Evolutionary conservation across 2,797 vertebrate species (phyloP), one percentile per base, ranked within the genome.

Genomic region (Anguilla megastoma): DNA sequence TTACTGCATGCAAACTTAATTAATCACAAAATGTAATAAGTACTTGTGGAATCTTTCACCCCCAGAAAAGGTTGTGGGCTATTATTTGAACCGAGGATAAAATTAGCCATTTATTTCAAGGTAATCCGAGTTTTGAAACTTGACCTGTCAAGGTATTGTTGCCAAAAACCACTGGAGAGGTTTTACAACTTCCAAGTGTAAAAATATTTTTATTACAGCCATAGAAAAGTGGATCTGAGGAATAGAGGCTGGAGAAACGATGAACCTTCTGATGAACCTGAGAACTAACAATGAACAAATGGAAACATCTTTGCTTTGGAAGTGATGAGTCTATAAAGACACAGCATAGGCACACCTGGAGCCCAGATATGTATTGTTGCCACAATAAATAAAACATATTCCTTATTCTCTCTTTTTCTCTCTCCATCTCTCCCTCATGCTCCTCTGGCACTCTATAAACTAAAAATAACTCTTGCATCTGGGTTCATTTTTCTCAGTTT

Each of bases 401-500:
- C 48, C 79, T 87, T 85, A 88, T 88, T 86, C 60, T 36, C 27
- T 79, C 83, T 60, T 87, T 88, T 86, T 88, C 60, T 89, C 79
- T 36, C 33, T 83, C 83, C 56, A 84, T 88, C 88, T 88, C 58
- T 89, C 74, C 30, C 79, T 83, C 54, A 84, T 48, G 41, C 33
- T 30, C 48, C 60, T 56, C 76, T 56, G 24, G 80, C 80, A 58
- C 86, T 66, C 79, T 69, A 87, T 87, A 86, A 83, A 83, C 87
- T 90, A 86, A 88, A 90, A 89, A 89, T 88, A 90, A 89, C 85
- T 86, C 71, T n/a, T 63, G 71, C 90, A 90, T 87, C 66, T 54
- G 89, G 88, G 79, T 85, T 86, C 87, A 88, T 88, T 86, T 88
- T 89, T 82, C 85, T 86, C 56, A 84, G 69, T 85, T 86, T 85